Evolutionary conservation across 30 jellyfish, hydroid and myxozoan species (phyloP).

Genomic region (Aurelia aurita complex sp. Pacific): DNA sequence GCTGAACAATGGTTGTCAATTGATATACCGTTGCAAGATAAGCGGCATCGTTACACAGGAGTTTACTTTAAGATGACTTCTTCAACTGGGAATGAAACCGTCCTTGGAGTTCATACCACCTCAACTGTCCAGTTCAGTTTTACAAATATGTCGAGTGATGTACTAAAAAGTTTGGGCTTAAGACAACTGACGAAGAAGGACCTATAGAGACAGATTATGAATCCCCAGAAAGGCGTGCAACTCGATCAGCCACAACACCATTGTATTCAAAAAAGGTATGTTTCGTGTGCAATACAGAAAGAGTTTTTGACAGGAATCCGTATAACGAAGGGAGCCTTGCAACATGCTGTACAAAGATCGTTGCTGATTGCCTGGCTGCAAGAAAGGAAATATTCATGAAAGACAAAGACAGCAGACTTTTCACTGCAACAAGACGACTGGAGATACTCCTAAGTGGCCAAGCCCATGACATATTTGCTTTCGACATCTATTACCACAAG

Average conservation of each 20-base stretch:
- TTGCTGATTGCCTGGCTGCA: no score
- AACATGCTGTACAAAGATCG: no score
- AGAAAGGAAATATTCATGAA: no score
- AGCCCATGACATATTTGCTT: no score
- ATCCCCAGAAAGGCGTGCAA: conserved; percentile 25
- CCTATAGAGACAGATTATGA: not conserved
- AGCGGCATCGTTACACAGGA: conserved; percentile 27
- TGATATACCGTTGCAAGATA: conserved; percentile 22
- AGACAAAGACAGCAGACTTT: no score
- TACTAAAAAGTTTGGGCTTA: conserved; percentile 6
- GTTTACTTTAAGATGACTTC: conserved; percentile 1
- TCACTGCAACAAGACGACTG: no score
- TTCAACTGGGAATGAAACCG: not conserved
- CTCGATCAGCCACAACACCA: conserved; percentile 13
- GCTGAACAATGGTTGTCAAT: conserved; percentile 31
- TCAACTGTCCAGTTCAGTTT: conserved; percentile 18
- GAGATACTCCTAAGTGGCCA: no score
- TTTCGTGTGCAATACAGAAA: no score
- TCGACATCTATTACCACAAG: no score
- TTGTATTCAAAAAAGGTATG: no score
- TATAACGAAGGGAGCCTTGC: no score
- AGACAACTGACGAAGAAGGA: conserved; percentile 8
- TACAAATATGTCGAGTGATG: conserved; percentile 1
- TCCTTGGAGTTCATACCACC: conserved; percentile 16
- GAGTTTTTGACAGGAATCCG: no score